These are phyloP conservation scores for Cephus pygmeus DNA, from an alignment of 2,888 invertebrate species.

Conservation along the genomic window DNA sequence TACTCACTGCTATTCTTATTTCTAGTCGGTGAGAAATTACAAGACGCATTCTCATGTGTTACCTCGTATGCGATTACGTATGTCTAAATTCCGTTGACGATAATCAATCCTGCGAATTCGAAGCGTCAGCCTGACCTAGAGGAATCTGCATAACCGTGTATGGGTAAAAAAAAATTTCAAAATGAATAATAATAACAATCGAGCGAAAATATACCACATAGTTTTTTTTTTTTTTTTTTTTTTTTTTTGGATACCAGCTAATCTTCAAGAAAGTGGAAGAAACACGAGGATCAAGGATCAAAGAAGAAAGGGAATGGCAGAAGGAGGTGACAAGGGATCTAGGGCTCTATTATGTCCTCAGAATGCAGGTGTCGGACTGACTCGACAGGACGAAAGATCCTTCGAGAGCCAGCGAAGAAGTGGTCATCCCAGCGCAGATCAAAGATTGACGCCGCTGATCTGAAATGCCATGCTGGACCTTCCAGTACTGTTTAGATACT, in stretches of 20 bases:
- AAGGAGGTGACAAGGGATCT: constrained; percentile 12
- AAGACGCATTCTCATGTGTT: background rate
- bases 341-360: constrained; percentile 39
- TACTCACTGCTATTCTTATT: background rate
- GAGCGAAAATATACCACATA: background rate
- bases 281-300: background rate
- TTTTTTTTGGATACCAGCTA: background rate
- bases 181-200: too few species aligned
- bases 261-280: background rate
- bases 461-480: background rate
- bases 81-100: background rate
- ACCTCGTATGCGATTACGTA: background rate
- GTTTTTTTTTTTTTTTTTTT: background rate
- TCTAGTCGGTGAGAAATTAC: background rate
- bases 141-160: too few species aligned
- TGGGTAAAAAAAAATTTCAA: too few species aligned
- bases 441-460: constrained; percentile 42
- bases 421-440: constrained; percentile 41
- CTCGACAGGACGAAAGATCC: constrained; percentile 22
- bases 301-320: background rate
- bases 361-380: constrained; percentile 41
- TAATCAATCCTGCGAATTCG: background rate
- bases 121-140: too few species aligned
- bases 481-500: background rate
- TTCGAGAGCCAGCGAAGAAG: constrained; percentile 19